Conservation (phyloP, 37 sponge, comb jelly and placozoan genomes). For the Beroe forskalii region DNA sequence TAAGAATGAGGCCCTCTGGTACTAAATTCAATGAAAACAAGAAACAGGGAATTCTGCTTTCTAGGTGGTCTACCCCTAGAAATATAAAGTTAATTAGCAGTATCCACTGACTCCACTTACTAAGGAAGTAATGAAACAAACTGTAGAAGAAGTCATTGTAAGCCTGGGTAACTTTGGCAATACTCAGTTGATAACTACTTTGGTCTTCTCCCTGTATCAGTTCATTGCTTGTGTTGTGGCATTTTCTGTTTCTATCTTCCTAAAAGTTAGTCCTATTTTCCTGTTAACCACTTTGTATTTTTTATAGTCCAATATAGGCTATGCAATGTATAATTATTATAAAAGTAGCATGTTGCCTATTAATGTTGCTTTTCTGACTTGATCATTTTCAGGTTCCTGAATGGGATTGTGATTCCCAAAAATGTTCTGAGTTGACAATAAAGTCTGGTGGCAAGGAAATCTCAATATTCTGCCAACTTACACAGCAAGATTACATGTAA, state of each 20-base stretch:
- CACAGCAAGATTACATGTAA: background rate
- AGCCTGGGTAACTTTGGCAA: slow-evolving; percentile 5
- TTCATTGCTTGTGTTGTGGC: slow-evolving; percentile 28
- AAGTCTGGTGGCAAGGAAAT: background rate
- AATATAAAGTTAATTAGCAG: too few relatives aligned
- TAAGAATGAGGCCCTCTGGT: too few relatives aligned
- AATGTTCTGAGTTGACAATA: background rate
- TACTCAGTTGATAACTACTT: background rate
- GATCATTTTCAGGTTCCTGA: slow-evolving; percentile 5
- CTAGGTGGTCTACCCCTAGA: too few relatives aligned
- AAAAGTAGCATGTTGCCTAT: too few relatives aligned
- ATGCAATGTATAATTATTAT: too few relatives aligned
- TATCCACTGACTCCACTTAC: too few relatives aligned
- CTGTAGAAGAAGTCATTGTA: background rate
- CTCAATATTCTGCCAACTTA: background rate
- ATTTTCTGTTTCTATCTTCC: background rate
- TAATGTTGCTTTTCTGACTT: too few relatives aligned
- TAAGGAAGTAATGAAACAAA: slow-evolving; percentile 14
- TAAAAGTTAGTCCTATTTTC: background rate
- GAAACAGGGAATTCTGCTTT: too few relatives aligned
- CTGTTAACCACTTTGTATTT: too few relatives aligned
- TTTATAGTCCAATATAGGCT: too few relatives aligned
- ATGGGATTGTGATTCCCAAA: background rate
- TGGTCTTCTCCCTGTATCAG: background rate
- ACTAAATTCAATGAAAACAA: too few relatives aligned